These are phyloP conservation scores for Nomada hirtipes DNA, from an alignment of 2,888 invertebrate species.

Conservation along the genomic window DNA sequence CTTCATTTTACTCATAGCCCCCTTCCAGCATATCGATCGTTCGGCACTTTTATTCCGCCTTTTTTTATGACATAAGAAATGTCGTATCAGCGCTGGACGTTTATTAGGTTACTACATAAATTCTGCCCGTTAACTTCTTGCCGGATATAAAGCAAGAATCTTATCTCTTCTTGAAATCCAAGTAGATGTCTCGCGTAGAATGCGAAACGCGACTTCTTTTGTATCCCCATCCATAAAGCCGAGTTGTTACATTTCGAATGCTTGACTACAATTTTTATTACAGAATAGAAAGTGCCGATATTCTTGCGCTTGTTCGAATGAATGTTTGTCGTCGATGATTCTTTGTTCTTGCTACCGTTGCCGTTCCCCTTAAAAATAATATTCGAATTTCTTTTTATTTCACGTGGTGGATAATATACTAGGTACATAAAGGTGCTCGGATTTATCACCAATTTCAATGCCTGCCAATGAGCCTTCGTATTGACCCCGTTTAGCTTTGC, in stretches of 20 bases:
- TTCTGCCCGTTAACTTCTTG: conserved; percentile 16
- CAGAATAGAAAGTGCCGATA: no score
- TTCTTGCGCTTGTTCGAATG: no score
- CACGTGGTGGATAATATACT: neutral
- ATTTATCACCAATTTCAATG: conserved; percentile 4
- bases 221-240: neutral
- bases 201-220: neutral
- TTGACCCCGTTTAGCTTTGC: neutral
- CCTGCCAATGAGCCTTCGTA: neutral
- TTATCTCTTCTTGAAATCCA: conserved; percentile 1
- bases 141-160: conserved; percentile 11
- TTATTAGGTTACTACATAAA: conserved; percentile 35
- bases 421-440: neutral
- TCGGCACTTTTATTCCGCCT: conserved; percentile 8
- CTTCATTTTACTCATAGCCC: conserved; percentile 21
- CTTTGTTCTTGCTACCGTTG: no score
- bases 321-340: no score
- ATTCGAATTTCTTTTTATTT: neutral
- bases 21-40: conserved; percentile 16
- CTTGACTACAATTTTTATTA: neutral
- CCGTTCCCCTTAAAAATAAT: no score
- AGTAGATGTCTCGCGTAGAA: neutral
- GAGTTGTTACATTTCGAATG: neutral
- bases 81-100: conserved; percentile 17
- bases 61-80: conserved; percentile 28